phyloP scores from a whole-genome alignment of 2,113 vertebrate genomes.

The Penelope pileata region DNA sequence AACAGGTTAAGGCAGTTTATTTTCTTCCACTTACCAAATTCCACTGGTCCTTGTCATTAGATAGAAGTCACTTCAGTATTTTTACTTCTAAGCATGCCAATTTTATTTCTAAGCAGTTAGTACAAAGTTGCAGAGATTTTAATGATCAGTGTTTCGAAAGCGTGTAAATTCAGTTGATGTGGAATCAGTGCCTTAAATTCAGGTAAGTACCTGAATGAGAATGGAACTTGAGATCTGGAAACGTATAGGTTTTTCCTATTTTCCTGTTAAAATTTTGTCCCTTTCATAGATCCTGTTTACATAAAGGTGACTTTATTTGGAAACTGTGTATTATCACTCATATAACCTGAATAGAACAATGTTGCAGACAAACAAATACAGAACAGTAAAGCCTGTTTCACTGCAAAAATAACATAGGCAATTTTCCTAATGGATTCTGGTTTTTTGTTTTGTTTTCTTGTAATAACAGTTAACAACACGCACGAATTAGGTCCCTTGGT shows the following conservation, averaged over 20 bases:
- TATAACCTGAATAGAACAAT: background rate
- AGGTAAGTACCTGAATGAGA: background rate
- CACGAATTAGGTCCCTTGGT: constrained; percentile 89
- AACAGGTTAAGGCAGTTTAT: background rate
- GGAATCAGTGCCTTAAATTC: background rate
- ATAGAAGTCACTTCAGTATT: background rate
- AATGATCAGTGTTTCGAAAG: background rate
- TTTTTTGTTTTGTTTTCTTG: background rate
- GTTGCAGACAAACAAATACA: background rate
- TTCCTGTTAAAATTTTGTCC: background rate
- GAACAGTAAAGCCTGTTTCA: background rate
- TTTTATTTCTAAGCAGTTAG: background rate
- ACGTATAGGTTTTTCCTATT: background rate
- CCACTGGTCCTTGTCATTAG: background rate
- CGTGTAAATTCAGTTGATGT: background rate
- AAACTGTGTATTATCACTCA: background rate
- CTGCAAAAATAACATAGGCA: background rate
- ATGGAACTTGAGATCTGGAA: background rate
- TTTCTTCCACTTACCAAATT: background rate
- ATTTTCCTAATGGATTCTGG: background rate
- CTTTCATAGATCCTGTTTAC: background rate
- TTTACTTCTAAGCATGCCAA: background rate
- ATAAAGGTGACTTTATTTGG: background rate
- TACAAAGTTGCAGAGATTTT: background rate
- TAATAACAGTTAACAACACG: constrained; percentile 90